Conservation (phyloP, 2,113 vertebrate genomes). For the Equus quagga region DNA sequence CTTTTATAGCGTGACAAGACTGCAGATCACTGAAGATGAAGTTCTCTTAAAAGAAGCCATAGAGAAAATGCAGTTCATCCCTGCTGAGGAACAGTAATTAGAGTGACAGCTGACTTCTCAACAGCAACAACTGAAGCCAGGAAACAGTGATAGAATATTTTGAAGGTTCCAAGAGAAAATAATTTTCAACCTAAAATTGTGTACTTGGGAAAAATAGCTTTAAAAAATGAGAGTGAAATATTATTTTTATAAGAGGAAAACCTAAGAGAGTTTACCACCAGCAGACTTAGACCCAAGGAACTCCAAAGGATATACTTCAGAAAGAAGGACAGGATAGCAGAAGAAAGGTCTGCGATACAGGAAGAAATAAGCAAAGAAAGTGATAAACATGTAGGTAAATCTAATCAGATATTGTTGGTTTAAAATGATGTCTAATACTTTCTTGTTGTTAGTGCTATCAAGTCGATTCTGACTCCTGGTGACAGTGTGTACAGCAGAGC, state of each 20-base stretch:
- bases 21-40: background rate
- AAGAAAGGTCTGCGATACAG: background rate
- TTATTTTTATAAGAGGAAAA: constrained; percentile 39
- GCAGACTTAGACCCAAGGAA: background rate
- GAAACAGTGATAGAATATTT: constrained; percentile 10
- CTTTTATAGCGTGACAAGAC: background rate
- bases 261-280: background rate
- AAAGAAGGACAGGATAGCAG: background rate
- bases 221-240: background rate
- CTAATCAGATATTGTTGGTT: background rate
- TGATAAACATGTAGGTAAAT: background rate
- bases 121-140: background rate
- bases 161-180: constrained; percentile 48
- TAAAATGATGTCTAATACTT: background rate
- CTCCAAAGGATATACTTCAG: background rate
- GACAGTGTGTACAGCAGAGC: no score
- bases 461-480: no score
- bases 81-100: background rate
- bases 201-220: background rate
- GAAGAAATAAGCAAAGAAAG: constrained; percentile 28
- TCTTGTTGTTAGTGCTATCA: no score
- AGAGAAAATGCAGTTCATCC: background rate
- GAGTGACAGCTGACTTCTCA: background rate
- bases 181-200: constrained; percentile 4
- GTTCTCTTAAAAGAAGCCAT: background rate